Evolutionary conservation across 2,888 invertebrate genomes (phyloP).

Genomic region (Epinotia demarniana): DNA sequence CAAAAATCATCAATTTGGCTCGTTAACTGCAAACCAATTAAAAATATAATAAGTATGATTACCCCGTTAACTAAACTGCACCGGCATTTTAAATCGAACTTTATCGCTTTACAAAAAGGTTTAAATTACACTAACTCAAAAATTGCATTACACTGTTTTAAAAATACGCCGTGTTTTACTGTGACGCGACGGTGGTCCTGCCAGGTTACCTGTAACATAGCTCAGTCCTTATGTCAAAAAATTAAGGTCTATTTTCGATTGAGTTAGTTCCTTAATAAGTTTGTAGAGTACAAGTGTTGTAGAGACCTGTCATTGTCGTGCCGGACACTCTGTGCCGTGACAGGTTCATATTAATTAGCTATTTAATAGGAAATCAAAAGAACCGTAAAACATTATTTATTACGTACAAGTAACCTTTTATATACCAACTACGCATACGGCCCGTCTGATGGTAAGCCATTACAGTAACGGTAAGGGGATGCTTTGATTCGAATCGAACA

Average conservation of each 20-base stretch:
- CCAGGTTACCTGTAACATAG: background rate
- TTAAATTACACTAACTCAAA: background rate
- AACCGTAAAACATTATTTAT: background rate
- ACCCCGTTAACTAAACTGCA: background rate
- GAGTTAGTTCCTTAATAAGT: background rate
- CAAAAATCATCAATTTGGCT: background rate
- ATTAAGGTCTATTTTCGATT: background rate
- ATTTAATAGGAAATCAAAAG: background rate
- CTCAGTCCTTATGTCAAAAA: background rate
- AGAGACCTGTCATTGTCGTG: conserved; percentile 6
- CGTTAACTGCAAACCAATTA: conserved; percentile 14
- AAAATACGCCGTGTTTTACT: background rate
- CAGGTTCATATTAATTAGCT: background rate
- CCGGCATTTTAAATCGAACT: background rate
- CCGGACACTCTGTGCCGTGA: background rate
- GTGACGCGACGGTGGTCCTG: background rate
- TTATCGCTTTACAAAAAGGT: background rate
- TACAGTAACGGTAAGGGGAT: too few relatives aligned
- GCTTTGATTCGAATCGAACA: too few relatives aligned
- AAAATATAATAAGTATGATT: background rate
- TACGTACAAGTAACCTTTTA: too few relatives aligned
- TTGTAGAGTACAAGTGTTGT: conserved; percentile 6
- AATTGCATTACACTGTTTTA: background rate
- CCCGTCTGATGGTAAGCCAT: too few relatives aligned
- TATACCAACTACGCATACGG: too few relatives aligned